Conservation (phyloP, 2,113 vertebrate genomes). For the Phyllostomus hastatus region DNA sequence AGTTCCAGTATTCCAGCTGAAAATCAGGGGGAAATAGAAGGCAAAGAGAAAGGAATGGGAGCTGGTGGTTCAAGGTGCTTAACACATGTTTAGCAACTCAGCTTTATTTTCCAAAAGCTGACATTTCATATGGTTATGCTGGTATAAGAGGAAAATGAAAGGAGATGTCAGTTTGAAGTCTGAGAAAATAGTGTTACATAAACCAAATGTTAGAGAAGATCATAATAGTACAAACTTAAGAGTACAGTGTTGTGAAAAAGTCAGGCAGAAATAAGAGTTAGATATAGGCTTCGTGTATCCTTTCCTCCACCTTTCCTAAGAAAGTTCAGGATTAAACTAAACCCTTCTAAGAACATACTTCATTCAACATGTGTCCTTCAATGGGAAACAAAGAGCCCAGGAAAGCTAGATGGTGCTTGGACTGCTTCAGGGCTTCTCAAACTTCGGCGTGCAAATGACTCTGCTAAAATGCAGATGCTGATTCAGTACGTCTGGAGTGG, state of each 20-base stretch:
- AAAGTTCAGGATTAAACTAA: background rate
- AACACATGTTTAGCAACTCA: slow-evolving; percentile 19
- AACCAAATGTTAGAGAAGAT: background rate
- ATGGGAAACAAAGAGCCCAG: background rate
- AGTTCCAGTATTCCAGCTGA: background rate
- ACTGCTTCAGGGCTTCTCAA: background rate
- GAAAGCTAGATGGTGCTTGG: background rate
- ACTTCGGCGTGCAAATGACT: background rate
- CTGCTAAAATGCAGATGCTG: background rate
- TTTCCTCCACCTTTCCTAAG: background rate
- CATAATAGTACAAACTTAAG: background rate
- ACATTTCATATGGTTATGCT: background rate
- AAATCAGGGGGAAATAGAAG: background rate
- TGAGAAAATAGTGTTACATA: background rate
- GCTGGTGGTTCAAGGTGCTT: background rate
- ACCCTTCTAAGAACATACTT: background rate
- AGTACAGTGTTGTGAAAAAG: background rate
- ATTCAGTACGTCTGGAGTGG: background rate
- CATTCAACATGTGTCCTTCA: background rate
- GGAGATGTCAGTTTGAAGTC: background rate
- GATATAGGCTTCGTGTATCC: background rate
- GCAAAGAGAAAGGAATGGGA: background rate
- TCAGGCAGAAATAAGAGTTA: background rate
- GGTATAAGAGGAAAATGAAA: background rate
- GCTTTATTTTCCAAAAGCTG: background rate